A percentile compares a stretch with the other conserved stretches of the same genome.
Evolutionary conservation across 2,888 invertebrate genomes (phyloP).

Genomic region (Ophion costatus): DNA sequence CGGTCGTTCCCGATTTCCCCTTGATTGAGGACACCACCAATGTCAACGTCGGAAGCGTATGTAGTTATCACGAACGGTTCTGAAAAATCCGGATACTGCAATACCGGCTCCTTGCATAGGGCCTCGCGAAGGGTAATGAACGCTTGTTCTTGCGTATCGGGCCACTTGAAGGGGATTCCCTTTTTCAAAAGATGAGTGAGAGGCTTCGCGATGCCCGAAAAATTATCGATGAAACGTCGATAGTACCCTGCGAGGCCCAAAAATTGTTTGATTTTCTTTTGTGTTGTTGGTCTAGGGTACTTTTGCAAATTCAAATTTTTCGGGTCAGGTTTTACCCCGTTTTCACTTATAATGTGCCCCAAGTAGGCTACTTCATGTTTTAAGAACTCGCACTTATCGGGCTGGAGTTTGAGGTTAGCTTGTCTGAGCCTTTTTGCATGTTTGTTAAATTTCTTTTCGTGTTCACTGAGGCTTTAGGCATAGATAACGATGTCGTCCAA

Average conservation of each 20-base stretch:
- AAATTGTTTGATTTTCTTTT: constrained; percentile 70
- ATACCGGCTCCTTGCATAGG: constrained; percentile 69
- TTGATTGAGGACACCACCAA: constrained; percentile 76
- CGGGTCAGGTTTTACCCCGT: constrained; percentile 72
- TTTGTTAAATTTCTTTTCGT: constrained; percentile 57
- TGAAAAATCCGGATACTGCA: constrained; percentile 78
- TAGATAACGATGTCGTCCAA: constrained; percentile 53
- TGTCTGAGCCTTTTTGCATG: constrained; percentile 61
- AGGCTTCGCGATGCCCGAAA: constrained; percentile 68
- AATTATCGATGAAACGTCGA: constrained; percentile 33
- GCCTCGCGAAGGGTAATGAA: constrained; percentile 40
- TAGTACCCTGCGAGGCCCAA: constrained; percentile 65
- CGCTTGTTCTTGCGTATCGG: constrained; percentile 18
- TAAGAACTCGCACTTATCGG: constrained; percentile 72
- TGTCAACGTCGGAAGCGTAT: too few species aligned
- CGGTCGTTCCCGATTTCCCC: constrained; percentile 70
- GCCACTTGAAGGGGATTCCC: constrained; percentile 55
- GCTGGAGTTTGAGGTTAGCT: constrained; percentile 63
- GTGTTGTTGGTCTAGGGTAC: constrained; percentile 64
- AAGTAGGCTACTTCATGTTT: constrained; percentile 71
- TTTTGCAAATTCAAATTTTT: constrained; percentile 67
- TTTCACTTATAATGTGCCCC: constrained; percentile 71
- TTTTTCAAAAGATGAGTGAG: constrained; percentile 63
- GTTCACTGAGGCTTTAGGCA: constrained; percentile 55
- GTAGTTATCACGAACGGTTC: too few species aligned